Base-by-base conservation (phyloP, 2,888 invertebrate genomes). In the Sycophila texana region DNA sequence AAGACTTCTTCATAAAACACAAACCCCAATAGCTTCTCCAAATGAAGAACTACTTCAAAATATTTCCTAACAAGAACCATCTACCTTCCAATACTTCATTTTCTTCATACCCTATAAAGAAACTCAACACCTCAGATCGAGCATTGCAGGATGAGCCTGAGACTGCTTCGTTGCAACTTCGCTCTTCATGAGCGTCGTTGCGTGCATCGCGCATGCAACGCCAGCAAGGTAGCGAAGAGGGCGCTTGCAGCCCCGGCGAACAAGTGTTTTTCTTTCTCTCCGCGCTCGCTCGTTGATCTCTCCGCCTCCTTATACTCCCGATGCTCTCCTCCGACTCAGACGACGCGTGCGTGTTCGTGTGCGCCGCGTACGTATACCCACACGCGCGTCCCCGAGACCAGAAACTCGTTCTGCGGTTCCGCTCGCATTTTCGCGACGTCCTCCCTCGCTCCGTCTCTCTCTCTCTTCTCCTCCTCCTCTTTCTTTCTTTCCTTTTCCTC, bases 381-480 rank as follows among this genome's bases (percentile, higher is more conserved):
- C 63, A 39, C 16, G 53, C 14, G 39, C 18, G 39, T 20, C 47
- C 1, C 16, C 65, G 61, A 60, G 61, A 39, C 53, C 18, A 20
- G 53, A 68, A 79, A 74, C 74, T 75, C 72, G 79, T 75, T 75
- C 68, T 61, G 49, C 68, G 26, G 65, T 79, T 70, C 73, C 72
- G 80, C 73, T 77, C 72, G 76, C 61, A 58, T 76, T 80, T 80
- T 80, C 67, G 75, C 75, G 61, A 75, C 66, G 67, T 75, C 53
- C 55, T 70, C 72, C 26, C 51, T 39, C 47, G 7, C 55, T 20
- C 53, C 30, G 39, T 16, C 57, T 74, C 57, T 47, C 49, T 57
- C 16, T 39, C 49, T 47, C 66, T 49, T 53, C 49, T 51, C 49
- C 51, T 14, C 51, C n/a, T 49, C 51, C 20, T 65, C 60, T 39